Evolutionary conservation across 1,140 invertebrate genomes (phyloP).

Genomic region (Coptotermes formosanus): DNA sequence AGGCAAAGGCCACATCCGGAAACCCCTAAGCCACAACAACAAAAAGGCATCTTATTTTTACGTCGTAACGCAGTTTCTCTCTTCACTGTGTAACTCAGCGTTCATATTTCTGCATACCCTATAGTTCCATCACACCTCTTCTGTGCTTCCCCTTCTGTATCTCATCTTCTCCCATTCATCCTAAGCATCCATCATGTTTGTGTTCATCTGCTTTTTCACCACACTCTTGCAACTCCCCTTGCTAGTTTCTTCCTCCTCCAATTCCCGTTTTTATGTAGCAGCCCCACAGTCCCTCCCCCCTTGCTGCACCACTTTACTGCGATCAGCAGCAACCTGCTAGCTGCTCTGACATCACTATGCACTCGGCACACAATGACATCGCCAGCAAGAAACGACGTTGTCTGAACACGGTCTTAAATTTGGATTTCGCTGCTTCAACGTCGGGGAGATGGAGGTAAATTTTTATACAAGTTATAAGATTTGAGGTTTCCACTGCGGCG

Average conservation of each 20-base stretch:
- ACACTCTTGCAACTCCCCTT: neutral
- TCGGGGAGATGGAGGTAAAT: neutral
- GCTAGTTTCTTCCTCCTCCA: neutral
- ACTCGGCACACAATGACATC: neutral
- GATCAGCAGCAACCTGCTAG: neutral
- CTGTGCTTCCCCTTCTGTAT: neutral
- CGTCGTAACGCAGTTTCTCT: too few relatives aligned
- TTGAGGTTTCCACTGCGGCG: too few relatives aligned
- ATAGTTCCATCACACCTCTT: slow-evolving; percentile 11
- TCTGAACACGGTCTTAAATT: neutral
- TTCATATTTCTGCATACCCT: neutral
- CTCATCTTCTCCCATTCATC: neutral
- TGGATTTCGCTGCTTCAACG: neutral
- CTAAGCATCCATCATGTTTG: slow-evolving; percentile 15
- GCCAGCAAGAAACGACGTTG: neutral
- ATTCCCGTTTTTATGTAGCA: neutral
- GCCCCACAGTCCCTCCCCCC: neutral
- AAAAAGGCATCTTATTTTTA: too few relatives aligned
- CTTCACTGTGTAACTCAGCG: too few relatives aligned
- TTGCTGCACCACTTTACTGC: neutral
- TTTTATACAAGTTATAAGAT: neutral
- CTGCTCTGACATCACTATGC: neutral
- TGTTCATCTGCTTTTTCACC: neutral
- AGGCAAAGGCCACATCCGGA: too few relatives aligned
- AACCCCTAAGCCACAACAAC: too few relatives aligned